Evolutionary conservation across 1,140 invertebrate species (phyloP).

Genomic region (Nasonia longicornis): DNA sequence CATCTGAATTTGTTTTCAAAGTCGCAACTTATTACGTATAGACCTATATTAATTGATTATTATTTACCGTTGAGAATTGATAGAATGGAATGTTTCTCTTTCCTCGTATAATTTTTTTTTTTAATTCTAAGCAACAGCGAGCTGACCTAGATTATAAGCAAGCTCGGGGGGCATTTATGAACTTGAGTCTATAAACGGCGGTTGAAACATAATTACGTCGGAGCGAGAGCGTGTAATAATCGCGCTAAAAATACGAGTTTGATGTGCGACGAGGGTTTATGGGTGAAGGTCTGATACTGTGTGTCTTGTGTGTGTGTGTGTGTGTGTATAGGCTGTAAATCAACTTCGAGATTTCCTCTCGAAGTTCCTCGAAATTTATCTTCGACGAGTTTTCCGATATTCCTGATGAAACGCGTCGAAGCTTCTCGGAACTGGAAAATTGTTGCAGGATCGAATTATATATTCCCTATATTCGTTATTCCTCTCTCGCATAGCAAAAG

Average conservation of each 20-base stretch:
- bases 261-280: not conserved
- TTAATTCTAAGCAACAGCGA: not conserved
- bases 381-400: too few relatives aligned
- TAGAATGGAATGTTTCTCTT: not conserved
- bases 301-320: too few relatives aligned
- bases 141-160: not conserved
- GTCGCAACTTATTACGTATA: too few relatives aligned
- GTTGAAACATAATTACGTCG: slow-evolving; percentile 6
- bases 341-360: not conserved
- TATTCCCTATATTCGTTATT: too few relatives aligned
- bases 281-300: not conserved
- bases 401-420: too few relatives aligned
- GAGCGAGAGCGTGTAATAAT: slow-evolving; percentile 5
- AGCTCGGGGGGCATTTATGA: not conserved
- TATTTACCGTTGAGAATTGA: not conserved
- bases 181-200: slow-evolving; percentile 11
- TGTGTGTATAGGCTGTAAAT: not conserved
- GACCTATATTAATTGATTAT: too few relatives aligned
- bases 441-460: too few relatives aligned
- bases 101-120: not conserved
- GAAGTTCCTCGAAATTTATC: too few relatives aligned
- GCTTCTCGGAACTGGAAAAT: too few relatives aligned
- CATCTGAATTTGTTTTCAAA: too few relatives aligned
- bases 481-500: not conserved
- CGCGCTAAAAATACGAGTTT: slow-evolving; percentile 1